phyloP scores from a whole-genome alignment of 2,797 vertebrate species.

The Alca torda region DNA sequence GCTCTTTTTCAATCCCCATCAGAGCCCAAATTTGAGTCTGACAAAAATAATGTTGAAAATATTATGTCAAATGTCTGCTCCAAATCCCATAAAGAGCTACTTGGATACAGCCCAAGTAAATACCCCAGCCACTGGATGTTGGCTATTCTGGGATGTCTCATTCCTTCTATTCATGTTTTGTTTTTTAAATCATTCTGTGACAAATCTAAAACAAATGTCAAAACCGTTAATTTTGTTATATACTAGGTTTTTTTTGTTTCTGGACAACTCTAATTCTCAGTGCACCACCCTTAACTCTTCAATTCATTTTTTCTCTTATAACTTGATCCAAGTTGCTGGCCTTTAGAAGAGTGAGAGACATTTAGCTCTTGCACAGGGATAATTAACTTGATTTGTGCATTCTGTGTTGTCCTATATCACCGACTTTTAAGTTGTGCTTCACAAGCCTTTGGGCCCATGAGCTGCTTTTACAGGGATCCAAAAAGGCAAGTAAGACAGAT shows the following conservation, averaged over 20 bases:
- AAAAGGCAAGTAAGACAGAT: background rate
- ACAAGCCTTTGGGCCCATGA: background rate
- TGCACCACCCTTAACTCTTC: slow-evolving; percentile 46
- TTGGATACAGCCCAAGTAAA: slow-evolving; percentile 63
- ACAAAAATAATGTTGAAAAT: slow-evolving; percentile 67
- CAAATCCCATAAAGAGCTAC: slow-evolving; percentile 58
- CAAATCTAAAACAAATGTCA: slow-evolving; percentile 73
- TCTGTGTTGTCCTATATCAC: background rate
- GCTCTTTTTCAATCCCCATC: slow-evolving; percentile 7
- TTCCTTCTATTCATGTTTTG: slow-evolving; percentile 71
- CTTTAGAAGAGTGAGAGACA: background rate
- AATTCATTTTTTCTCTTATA: background rate
- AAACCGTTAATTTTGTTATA: slow-evolving; percentile 45
- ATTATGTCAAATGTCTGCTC: slow-evolving; percentile 67
- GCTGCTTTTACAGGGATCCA: background rate
- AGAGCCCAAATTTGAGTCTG: slow-evolving; percentile 27
- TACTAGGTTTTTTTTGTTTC: background rate
- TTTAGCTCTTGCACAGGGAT: background rate
- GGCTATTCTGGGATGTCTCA: slow-evolving; percentile 68
- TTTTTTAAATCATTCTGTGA: slow-evolving; percentile 69
- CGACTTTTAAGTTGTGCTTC: background rate
- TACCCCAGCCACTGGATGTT: slow-evolving; percentile 69
- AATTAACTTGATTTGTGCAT: background rate
- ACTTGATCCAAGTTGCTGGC: background rate
- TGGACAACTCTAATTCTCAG: slow-evolving; percentile 18